Evolutionary conservation across 2,113 vertebrate species (phyloP), one percentile per base, ranked within the genome.

Genomic region (Gambusia affinis): DNA sequence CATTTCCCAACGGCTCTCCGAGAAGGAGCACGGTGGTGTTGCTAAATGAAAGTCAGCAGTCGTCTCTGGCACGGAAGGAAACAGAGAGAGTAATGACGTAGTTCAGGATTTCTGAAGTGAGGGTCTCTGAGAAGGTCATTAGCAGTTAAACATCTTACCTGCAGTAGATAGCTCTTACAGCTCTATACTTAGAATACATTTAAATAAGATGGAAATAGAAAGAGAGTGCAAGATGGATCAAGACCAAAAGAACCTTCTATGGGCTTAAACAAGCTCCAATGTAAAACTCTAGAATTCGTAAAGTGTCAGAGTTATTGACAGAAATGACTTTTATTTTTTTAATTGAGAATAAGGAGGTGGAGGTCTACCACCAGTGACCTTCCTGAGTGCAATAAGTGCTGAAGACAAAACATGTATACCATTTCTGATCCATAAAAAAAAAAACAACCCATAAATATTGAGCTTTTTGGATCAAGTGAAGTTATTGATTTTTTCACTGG

Each of bases 21-120:
- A 89, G 81, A 83, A 92, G 60, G 62, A 19, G 83, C 54, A 28
- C 12, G 90, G 93, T 92, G 91, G 95, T 96, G 95, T 95, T 96
- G 95, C 94, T 92, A 94, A 95, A 96, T 95, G 95, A 78, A 96
- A 96, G 95, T 96, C 95, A 95, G 95, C 96, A 96, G 96, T 96
- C 96, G 95, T 97, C 94, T 95, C 95, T 78, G 61, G 95, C 96
- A 95, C 95, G 95, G 95, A 96, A 93, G 95, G 96, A 98, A 97
- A 99, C 97, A 94, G 96, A 97, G 96, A 54, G 5, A n/a, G 22
- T 57, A 57, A 57, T 22, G 51, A 57, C 17, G 22, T 57, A 57
- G 51, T 57, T n/a, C 51, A 57, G 51, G 24, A n/a, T 11, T n/a
- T 24, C 24, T 24, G 19, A 24, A 24, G 51, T 54, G 22, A 24